Conservation (phyloP, 1,140 invertebrate species). For the Whitmania pigra region DNA sequence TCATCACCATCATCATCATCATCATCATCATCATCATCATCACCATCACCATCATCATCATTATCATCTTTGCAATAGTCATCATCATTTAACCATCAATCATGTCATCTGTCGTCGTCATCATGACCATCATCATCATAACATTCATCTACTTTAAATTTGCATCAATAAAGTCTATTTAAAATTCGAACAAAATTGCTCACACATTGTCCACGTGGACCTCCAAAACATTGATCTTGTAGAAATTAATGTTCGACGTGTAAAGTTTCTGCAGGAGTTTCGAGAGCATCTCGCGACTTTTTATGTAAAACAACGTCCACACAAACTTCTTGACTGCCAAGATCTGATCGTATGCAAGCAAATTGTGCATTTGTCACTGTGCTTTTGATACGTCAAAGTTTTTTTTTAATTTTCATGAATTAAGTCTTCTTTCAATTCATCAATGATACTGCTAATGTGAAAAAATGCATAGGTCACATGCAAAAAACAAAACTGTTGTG, state of each 20-base stretch:
- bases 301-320: conserved; percentile 42
- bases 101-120: too few species aligned
- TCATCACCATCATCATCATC: neutral
- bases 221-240: conserved; percentile 45
- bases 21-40: neutral
- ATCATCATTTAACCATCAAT: neutral
- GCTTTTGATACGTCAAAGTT: too few species aligned
- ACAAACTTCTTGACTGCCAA: conserved; percentile 41
- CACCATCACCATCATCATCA: neutral
- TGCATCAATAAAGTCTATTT: neutral
- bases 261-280: conserved; percentile 43
- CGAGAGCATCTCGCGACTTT: conserved; percentile 43
- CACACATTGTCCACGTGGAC: conserved; percentile 48
- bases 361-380: too few species aligned
- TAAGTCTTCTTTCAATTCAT: too few species aligned
- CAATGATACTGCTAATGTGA: too few species aligned
- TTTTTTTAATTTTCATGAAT: too few species aligned
- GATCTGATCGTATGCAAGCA: conserved; percentile 30
- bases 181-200: conserved; percentile 27
- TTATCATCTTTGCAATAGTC: neutral
- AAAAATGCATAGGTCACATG: too few species aligned
- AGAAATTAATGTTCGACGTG: conserved; percentile 45
- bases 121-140: neutral
- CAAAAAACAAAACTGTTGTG: too few species aligned
- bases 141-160: neutral